Percentiles rank a stretch among this genome's conserved stretches.
phyloP scores from a whole-genome alignment of 2,888 invertebrate genomes.

The Conops quadrifasciatus region DNA sequence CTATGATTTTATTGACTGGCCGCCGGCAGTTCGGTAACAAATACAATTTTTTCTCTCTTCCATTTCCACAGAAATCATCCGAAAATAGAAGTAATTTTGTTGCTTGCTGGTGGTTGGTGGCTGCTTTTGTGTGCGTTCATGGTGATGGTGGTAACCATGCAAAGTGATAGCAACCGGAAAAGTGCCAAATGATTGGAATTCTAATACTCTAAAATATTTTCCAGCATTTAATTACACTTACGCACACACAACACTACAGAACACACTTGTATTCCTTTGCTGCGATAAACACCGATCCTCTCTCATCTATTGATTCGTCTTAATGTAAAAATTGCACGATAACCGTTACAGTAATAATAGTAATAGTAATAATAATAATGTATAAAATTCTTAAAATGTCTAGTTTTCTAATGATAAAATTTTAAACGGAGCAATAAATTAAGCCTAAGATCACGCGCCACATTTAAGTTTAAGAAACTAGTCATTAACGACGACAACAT shows the following conservation, averaged over 20 bases:
- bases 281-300: neutral
- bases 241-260: neutral
- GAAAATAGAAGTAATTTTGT: no score
- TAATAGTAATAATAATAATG: neutral
- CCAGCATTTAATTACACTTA: neutral
- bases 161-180: slow-evolving; percentile 6
- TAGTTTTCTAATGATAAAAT: slow-evolving; percentile 13
- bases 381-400: slow-evolving; percentile 10
- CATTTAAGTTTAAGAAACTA: slow-evolving; percentile 32
- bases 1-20: no score
- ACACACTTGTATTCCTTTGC: neutral
- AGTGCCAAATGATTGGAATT: slow-evolving; percentile 29
- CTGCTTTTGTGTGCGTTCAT: no score
- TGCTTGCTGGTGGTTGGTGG: no score
- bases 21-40: no score
- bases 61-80: no score
- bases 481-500: slow-evolving; percentile 28
- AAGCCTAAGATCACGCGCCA: slow-evolving; percentile 7
- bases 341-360: neutral
- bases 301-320: neutral
- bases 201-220: neutral
- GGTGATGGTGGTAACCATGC: neutral
- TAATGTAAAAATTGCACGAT: slow-evolving; percentile 17
- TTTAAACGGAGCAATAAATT: slow-evolving; percentile 14
- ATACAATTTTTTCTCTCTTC: no score